Conservation (phyloP, 2,113 vertebrate genomes). For the Grantiella picta region DNA sequence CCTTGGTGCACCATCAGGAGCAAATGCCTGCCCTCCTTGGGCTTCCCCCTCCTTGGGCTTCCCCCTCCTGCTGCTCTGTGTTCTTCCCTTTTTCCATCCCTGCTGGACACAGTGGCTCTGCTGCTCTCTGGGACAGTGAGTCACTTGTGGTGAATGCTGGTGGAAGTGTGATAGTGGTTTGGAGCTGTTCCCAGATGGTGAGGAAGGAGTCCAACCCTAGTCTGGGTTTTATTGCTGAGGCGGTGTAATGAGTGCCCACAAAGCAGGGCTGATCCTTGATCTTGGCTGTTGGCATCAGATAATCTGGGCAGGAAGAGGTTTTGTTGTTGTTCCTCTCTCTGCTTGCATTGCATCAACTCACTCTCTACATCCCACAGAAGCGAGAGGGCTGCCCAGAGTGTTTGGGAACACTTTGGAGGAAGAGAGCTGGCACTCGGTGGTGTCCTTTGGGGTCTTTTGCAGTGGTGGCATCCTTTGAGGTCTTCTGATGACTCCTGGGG, state of each 20-base stretch:
- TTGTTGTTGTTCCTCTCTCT: neutral
- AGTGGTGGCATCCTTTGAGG: neutral
- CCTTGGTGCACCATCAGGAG: fast-evolving
- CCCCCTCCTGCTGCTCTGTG: neutral
- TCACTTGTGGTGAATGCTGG: neutral
- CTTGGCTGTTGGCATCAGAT: neutral
- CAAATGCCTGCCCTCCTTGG: neutral
- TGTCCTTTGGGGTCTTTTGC: neutral
- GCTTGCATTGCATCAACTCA: neutral
- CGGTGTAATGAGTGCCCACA: neutral
- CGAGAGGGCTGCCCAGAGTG: fast-evolving
- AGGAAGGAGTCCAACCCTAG: neutral
- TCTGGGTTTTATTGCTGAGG: neutral
- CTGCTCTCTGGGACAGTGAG: neutral
- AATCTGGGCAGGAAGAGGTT: neutral
- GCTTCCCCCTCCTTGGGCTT: neutral
- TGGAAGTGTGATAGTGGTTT: neutral
- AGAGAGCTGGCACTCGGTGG: neutral
- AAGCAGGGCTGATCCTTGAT: neutral
- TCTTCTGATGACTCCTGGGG: neutral
- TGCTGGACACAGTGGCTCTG: fast-evolving
- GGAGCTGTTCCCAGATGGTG: neutral
- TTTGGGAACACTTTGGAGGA: neutral
- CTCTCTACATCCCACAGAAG: neutral
- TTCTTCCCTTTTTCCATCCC: neutral